Percentiles rank a stretch among this genome's conserved stretches.
These are phyloP conservation scores for Dryadula phaetusa DNA, from an alignment of 2,888 invertebrate genomes.

Conservation along the genomic window DNA sequence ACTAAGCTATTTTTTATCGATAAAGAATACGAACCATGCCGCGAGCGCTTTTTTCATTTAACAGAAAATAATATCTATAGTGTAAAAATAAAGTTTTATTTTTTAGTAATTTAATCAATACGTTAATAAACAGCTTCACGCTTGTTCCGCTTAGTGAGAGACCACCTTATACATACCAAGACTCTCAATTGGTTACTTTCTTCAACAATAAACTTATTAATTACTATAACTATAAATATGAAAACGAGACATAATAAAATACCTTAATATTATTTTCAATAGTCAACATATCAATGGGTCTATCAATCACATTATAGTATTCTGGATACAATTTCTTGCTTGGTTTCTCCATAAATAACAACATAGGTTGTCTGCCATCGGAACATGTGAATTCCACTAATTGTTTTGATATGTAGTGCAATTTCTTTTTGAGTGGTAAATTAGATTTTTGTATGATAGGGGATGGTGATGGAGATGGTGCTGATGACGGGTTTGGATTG, in stretches of 20 bases:
- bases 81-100: too few species aligned
- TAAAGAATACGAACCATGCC: too few species aligned
- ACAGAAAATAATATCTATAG: too few species aligned
- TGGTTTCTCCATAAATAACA: conserved; percentile 98
- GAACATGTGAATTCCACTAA: conserved; percentile 78
- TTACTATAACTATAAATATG: background rate
- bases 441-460: conserved; percentile 66
- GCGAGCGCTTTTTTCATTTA: too few species aligned
- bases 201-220: conserved; percentile 8
- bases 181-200: too few species aligned
- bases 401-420: conserved; percentile 90
- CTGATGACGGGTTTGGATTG: conserved; percentile 59
- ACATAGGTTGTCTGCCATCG: conserved; percentile 93
- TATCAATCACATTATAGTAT: conserved; percentile 96
- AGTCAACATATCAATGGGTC: conserved; percentile 97
- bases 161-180: too few species aligned
- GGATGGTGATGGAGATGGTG: conserved; percentile 54
- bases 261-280: conserved; percentile 96
- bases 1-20: too few species aligned
- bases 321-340: conserved; percentile 97
- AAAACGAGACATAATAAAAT: conserved; percentile 8
- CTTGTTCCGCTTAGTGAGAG: too few species aligned
- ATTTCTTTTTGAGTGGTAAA: conserved; percentile 90
- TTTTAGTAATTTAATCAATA: too few species aligned
- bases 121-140: too few species aligned